Percentiles rank a stretch among this genome's conserved stretches.
Conservation (phyloP, 2,888 invertebrate genomes). For the Eucera pruinosa region DNA sequence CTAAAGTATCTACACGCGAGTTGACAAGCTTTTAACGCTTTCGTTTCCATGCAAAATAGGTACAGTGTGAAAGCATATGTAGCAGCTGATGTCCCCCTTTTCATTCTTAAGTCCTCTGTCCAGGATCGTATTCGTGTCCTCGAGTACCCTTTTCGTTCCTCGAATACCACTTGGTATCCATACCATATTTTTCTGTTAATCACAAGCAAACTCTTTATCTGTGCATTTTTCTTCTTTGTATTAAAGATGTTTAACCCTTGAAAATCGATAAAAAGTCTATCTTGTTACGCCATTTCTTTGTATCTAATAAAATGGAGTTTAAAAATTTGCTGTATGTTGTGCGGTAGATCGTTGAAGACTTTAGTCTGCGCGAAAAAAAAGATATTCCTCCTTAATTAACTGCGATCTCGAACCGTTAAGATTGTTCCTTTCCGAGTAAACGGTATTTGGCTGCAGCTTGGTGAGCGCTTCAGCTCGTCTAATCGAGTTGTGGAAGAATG, state of each 20-base stretch:
- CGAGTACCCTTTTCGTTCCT: constrained; percentile 7
- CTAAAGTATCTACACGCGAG: background rate
- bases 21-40: constrained; percentile 50
- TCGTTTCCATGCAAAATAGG: constrained; percentile 59
- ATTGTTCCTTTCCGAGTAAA: constrained; percentile 72
- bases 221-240: too few relatives aligned
- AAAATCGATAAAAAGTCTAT: background rate
- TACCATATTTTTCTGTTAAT: background rate
- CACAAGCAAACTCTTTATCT: background rate
- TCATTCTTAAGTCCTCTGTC: constrained; percentile 34
- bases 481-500: constrained; percentile 59
- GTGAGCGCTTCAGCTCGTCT: constrained; percentile 31
- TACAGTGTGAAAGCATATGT: constrained; percentile 62
- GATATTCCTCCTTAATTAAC: constrained; percentile 27
- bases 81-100: constrained; percentile 61
- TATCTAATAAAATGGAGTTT: background rate
- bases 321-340: background rate
- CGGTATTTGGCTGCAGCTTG: constrained; percentile 65
- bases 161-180: background rate
- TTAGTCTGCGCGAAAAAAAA: background rate
- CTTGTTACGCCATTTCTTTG: background rate
- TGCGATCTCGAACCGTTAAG: constrained; percentile 52
- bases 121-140: constrained; percentile 28
- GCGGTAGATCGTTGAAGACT: background rate
- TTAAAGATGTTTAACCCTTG: too few relatives aligned